Base-by-base conservation (phyloP, 1,140 invertebrate genomes). In the Brachionus rubens region DNA sequence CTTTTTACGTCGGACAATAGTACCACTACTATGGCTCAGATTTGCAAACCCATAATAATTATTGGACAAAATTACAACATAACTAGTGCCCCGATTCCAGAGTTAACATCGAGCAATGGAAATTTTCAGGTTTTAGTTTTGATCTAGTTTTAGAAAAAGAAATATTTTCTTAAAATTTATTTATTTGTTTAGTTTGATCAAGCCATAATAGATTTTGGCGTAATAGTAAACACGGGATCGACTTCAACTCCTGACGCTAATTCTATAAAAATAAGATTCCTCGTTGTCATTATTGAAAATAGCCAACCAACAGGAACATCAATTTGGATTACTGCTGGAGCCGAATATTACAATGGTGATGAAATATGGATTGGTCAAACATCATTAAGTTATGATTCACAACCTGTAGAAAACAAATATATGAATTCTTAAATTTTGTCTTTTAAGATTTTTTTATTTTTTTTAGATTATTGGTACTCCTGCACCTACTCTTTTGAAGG, bases 281-380 rank as follows among this genome's bases (percentile, higher is more conserved):
- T 81, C 7, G 84, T 82, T 3, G 77, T 82, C 0, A 81, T 85
- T 77, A 80, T 86, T 12, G 79, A 81, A 12, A 83, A 83, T 46
- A 76, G 75, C 6, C 78, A 81, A 33, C 78, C 79, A 6, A 65
- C 78, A 16, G 79, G 78, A 0, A 77, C 72, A 9, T 76, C 78
- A 0, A 83, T 85, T 67, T 84, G 82, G 79, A 81, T 86, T 1
- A 86, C 84, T 68, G 83, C 83, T 2, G 86, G 86, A 0, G 85
- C 84, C 3, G 84, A 86, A 77, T 86, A 85, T 79, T 81, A 83
- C 78, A 79, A 81, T 43, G 81, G 84, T 52, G 80, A 80, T 9
- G 82, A 83, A 46, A 82, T 86, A 5, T 86, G 84, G 84, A 82
- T 87, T 14, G 85, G 84, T 19, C 84, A 86, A 72, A 82, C 83